These are phyloP conservation scores for Lottia scabra DNA, from an alignment of 2,888 invertebrate genomes.

Conservation along the genomic window DNA sequence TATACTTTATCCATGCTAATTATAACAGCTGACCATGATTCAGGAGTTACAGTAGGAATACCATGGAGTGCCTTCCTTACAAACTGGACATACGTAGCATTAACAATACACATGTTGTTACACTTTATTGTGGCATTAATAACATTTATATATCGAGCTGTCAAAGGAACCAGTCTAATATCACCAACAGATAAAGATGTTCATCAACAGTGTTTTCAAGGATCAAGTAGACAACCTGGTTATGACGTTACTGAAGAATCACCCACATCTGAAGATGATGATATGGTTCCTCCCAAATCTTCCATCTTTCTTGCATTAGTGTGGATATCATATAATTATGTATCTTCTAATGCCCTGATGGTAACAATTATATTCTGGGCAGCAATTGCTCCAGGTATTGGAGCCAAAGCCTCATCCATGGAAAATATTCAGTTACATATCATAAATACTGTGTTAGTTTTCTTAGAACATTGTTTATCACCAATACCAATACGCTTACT, in stretches of 20 bases:
- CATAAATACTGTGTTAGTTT: slow-evolving; percentile 54
- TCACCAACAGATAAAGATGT: too few species aligned
- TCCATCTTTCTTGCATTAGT: slow-evolving; percentile 16
- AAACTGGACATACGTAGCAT: slow-evolving; percentile 32
- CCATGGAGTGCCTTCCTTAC: slow-evolving; percentile 30
- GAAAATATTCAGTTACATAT: slow-evolving; percentile 56
- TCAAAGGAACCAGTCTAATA: too few species aligned
- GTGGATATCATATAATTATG: slow-evolving; percentile 54
- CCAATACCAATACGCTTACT: slow-evolving; percentile 55
- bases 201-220: too few species aligned
- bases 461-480: slow-evolving; percentile 51
- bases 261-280: background rate
- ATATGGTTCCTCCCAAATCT: background rate
- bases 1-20: background rate
- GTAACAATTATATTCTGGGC: slow-evolving; percentile 59
- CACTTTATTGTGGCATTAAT: slow-evolving; percentile 25
- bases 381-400: slow-evolving; percentile 46
- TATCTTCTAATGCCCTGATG: slow-evolving; percentile 41
- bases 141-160: slow-evolving; percentile 19
- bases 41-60: background rate
- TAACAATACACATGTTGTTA: slow-evolving; percentile 26
- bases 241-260: too few species aligned
- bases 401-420: background rate
- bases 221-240: too few species aligned
- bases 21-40: background rate